Evolutionary conservation across 2,888 invertebrate genomes (phyloP).

Genomic region (Sesia bembeciformis): DNA sequence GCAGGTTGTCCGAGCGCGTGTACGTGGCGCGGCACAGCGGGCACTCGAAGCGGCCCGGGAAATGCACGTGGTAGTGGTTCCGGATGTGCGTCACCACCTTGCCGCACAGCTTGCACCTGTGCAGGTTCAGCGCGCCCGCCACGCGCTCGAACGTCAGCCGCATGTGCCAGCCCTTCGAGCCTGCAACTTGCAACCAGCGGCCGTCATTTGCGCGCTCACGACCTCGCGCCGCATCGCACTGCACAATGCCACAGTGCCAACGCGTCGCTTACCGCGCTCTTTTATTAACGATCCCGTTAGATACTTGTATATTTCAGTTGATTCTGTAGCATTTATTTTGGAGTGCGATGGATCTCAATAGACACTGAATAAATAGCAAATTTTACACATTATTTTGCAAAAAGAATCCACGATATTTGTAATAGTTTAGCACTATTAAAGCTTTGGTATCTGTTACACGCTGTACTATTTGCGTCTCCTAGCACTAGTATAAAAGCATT

Average conservation of each 20-base stretch:
- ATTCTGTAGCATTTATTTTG: conserved; percentile 33
- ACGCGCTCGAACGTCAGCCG: conserved; percentile 95
- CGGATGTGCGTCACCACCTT: conserved; percentile 96
- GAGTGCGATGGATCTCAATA: conserved; percentile 18
- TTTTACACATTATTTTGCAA: conserved; percentile 18
- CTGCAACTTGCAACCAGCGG: conserved; percentile 81
- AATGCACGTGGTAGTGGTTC: conserved; percentile 95
- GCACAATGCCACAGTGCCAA: not conserved
- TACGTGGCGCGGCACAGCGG: conserved; percentile 93
- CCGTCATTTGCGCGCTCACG: conserved; percentile 2
- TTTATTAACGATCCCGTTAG: no score
- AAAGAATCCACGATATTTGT: conserved; percentile 30
- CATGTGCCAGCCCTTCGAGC: conserved; percentile 96
- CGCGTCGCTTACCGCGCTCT: no score
- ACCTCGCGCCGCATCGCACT: conserved; percentile 8
- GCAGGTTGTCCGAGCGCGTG: conserved; percentile 93
- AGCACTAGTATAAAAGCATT: conserved; percentile 63
- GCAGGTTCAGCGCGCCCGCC: conserved; percentile 93
- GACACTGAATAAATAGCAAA: conserved; percentile 7
- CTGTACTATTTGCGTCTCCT: conserved; percentile 60
- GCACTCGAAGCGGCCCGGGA: conserved; percentile 93
- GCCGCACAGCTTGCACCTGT: conserved; percentile 95
- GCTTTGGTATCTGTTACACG: conserved; percentile 51
- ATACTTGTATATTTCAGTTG: conserved; percentile 10
- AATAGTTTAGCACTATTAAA: conserved; percentile 50